Percentiles rank a stretch among this genome's conserved stretches.
Evolutionary conservation across 1,140 invertebrate genomes (phyloP).

Genomic region (Drosophila hydei): DNA sequence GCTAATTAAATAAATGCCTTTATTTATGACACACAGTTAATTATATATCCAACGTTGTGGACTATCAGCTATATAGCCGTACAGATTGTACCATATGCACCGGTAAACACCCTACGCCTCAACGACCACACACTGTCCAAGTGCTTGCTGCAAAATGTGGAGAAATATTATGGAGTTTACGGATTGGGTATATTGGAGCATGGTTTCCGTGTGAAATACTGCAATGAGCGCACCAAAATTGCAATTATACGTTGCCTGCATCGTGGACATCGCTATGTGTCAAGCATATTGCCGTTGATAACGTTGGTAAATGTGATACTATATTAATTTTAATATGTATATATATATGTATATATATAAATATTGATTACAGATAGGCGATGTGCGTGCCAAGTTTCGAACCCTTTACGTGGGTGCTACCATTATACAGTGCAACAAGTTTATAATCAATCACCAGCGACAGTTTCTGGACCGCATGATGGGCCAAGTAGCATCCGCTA

Average conservation of each 20-base stretch:
- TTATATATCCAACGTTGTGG: not conserved
- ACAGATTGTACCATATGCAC: conserved; percentile 85
- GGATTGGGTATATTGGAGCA: conserved; percentile 87
- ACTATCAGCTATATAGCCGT: conserved; percentile 87
- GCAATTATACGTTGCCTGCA: conserved; percentile 89
- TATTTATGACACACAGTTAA: conserved; percentile 17
- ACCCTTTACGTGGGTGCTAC: conserved; percentile 91
- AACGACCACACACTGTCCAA: conserved; percentile 86
- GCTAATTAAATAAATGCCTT: conserved; percentile 23
- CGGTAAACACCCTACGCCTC: conserved; percentile 85
- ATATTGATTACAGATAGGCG: conserved; percentile 84
- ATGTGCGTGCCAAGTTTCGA: conserved; percentile 86
- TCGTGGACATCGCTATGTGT: conserved; percentile 89
- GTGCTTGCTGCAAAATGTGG: conserved; percentile 86
- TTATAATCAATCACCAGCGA: conserved; percentile 88
- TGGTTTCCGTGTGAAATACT: conserved; percentile 91
- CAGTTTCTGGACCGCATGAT: conserved; percentile 76
- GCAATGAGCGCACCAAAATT: conserved; percentile 89
- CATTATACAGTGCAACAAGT: conserved; percentile 90
- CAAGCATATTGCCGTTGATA: conserved; percentile 88
- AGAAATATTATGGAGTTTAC: conserved; percentile 90
- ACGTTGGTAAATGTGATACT: conserved; percentile 74
- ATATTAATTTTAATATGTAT: not conserved
- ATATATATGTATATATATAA: not conserved
- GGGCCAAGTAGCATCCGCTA: conserved; percentile 82